These are phyloP conservation scores for Teleogryllus occipitalis DNA, from an alignment of 1,140 invertebrate species.

Conservation along the genomic window DNA sequence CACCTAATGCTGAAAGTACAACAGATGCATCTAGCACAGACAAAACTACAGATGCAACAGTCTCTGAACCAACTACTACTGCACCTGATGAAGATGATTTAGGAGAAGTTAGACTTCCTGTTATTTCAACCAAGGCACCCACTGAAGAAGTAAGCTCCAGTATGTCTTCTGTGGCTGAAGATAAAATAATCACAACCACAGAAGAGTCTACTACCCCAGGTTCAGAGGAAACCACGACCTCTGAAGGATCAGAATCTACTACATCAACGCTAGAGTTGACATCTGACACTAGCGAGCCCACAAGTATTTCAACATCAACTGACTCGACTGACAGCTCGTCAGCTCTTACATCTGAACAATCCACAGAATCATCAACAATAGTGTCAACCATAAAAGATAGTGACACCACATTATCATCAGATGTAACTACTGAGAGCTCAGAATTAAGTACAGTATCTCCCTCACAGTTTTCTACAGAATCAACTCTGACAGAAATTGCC, in stretches of 20 bases:
- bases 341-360: not conserved
- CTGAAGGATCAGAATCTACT: constrained; percentile 18
- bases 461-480: not conserved
- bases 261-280: too few species aligned
- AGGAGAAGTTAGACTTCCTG: too few species aligned
- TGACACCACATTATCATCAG: not conserved
- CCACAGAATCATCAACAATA: constrained; percentile 12
- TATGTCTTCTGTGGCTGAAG: not conserved
- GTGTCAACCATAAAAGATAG: not conserved
- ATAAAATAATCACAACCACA: not conserved
- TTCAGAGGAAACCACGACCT: constrained; percentile 26
- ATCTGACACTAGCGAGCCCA: not conserved
- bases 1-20: not conserved
- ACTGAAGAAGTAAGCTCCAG: not conserved
- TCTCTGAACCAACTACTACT: not conserved
- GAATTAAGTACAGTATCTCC: constrained; percentile 27
- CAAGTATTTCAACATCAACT: not conserved
- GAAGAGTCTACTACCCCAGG: constrained; percentile 7
- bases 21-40: not conserved
- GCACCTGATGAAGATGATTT: not conserved
- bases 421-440: constrained; percentile 18
- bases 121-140: not conserved
- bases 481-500: not conserved
- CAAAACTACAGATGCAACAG: not conserved
- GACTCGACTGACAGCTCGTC: constrained; percentile 19